These are phyloP conservation scores for Synchiropus splendidus DNA, from an alignment of 2,113 vertebrate species.

Conservation along the genomic window DNA sequence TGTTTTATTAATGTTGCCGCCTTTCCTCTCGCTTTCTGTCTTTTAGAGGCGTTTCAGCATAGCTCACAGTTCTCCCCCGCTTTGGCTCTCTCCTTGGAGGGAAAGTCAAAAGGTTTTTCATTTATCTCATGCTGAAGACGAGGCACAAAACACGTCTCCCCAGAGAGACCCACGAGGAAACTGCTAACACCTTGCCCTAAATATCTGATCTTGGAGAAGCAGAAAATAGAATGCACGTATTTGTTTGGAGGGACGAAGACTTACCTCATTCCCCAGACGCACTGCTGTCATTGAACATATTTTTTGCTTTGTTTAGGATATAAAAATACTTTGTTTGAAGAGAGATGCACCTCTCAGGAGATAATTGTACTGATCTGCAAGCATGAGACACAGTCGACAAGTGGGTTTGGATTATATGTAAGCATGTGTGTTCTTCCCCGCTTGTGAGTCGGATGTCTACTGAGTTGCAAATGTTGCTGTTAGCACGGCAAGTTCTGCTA, in stretches of 20 bases:
- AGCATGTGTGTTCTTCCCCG: constrained; percentile 6
- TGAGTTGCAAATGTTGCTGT: too few species aligned
- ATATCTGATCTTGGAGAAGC: constrained; percentile 64
- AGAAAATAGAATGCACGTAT: constrained; percentile 60
- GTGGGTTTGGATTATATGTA: neutral
- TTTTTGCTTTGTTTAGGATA: constrained; percentile 33
- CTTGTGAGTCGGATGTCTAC: constrained; percentile 1
- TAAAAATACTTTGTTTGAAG: constrained; percentile 59
- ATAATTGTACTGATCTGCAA: constrained; percentile 63
- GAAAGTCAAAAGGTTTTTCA: constrained; percentile 65
- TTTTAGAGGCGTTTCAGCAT: constrained; percentile 36
- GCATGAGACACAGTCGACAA: constrained; percentile 30
- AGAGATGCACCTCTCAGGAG: constrained; percentile 37
- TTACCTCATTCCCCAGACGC: constrained; percentile 50
- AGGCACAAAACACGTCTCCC: constrained; percentile 57
- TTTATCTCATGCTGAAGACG: constrained; percentile 61
- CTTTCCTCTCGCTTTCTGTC: constrained; percentile 17
- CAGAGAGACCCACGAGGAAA: constrained; percentile 55
- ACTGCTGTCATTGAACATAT: constrained; percentile 61
- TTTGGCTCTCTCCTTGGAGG: constrained; percentile 59
- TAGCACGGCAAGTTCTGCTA: too few species aligned
- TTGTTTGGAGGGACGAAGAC: constrained; percentile 58
- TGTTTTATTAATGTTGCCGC: constrained; percentile 53
- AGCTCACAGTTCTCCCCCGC: constrained; percentile 49
- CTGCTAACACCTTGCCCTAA: constrained; percentile 66